These are phyloP conservation scores for Prosapia bicincta DNA, from an alignment of 2,888 invertebrate genomes.

Conservation along the genomic window DNA sequence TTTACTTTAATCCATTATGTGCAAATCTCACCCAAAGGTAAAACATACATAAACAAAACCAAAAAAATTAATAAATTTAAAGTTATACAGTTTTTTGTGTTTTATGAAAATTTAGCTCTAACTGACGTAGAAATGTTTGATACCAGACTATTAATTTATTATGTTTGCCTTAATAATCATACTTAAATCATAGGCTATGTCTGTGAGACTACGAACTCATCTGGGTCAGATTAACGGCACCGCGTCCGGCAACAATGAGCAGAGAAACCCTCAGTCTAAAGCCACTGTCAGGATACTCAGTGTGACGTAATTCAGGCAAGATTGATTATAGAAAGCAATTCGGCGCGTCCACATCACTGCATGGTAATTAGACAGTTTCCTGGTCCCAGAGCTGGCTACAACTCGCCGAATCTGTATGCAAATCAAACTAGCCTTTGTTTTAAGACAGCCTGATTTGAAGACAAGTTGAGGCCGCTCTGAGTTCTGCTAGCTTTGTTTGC, in stretches of 20 bases:
- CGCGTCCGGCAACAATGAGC: background rate
- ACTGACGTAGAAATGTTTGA: too few relatives aligned
- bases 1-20: too few relatives aligned
- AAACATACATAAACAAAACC: too few relatives aligned
- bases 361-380: background rate
- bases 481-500: background rate
- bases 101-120: too few relatives aligned
- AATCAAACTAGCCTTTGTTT: background rate
- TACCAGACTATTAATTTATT: too few relatives aligned
- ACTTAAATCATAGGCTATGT: too few relatives aligned
- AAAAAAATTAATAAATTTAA: too few relatives aligned
- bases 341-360: background rate
- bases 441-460: background rate
- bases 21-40: too few relatives aligned
- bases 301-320: background rate
- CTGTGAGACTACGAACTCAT: too few relatives aligned
- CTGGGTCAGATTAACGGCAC: background rate
- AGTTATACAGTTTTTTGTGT: too few relatives aligned
- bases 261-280: background rate
- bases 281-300: background rate
- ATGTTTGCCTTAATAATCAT: too few relatives aligned
- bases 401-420: background rate
- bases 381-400: background rate
- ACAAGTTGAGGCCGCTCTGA: background rate
- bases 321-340: background rate